Conservation (phyloP, 2,113 vertebrate genomes). For the Kryptolebias marmoratus region DNA sequence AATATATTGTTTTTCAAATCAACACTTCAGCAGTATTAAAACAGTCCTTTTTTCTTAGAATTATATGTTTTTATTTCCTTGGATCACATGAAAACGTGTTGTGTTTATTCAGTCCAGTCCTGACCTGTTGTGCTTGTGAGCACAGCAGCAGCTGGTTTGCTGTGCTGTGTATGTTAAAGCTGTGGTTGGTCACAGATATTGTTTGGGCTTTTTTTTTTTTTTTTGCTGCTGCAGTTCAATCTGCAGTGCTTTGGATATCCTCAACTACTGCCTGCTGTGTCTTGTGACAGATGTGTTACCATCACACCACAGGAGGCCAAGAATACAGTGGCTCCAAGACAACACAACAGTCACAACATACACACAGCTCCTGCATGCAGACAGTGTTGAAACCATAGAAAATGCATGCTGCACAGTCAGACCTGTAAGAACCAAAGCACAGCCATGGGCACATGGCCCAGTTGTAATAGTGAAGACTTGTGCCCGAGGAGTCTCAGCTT, state of each 20-base stretch:
- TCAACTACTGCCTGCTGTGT: constrained; percentile 2
- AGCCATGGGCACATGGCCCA: neutral
- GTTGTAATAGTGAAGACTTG: neutral
- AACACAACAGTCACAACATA: neutral
- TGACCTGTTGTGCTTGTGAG: neutral
- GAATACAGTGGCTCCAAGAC: neutral
- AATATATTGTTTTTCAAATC: neutral
- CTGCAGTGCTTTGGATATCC: neutral
- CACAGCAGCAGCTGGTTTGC: neutral
- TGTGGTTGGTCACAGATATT: neutral
- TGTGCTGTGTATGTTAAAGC: neutral
- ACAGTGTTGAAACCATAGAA: neutral
- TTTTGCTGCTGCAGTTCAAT: neutral
- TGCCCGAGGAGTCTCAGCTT: neutral
- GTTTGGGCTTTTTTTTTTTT: neutral
- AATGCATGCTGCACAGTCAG: neutral
- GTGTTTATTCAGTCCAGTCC: neutral
- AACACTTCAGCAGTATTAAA: neutral
- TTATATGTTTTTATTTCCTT: neutral
- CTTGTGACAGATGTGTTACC: constrained; percentile 1
- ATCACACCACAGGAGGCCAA: constrained; percentile 3
- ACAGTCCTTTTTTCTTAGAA: too few species aligned
- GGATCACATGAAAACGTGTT: neutral
- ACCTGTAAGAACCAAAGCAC: neutral
- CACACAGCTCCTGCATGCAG: neutral